Evolutionary conservation across 2,888 invertebrate species (phyloP).

Genomic region (Drosophila anomelani): DNA sequence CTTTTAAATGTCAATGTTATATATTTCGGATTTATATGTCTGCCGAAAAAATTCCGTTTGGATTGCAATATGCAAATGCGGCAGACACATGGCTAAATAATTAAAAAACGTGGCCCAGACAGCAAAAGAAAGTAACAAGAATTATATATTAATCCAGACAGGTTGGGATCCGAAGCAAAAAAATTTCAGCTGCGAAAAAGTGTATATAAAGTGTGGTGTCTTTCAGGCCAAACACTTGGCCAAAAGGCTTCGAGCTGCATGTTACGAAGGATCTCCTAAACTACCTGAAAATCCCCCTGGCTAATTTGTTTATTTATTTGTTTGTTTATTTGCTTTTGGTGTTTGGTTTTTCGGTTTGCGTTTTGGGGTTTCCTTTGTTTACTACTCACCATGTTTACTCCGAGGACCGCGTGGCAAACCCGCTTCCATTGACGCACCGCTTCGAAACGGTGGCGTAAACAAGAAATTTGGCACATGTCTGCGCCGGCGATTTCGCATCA

Average conservation of each 20-base stretch:
- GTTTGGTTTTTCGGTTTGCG: constrained; percentile 30
- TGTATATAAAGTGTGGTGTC: constrained; percentile 23
- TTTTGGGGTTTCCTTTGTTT: constrained; percentile 21
- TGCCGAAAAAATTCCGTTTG: constrained; percentile 33
- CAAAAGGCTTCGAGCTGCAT: neutral
- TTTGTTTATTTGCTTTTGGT: constrained; percentile 25
- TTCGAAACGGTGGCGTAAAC: constrained; percentile 25
- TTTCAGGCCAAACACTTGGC: constrained; percentile 2
- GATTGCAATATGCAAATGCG: constrained; percentile 58
- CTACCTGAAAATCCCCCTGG: constrained; percentile 3
- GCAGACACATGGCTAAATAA: constrained; percentile 42
- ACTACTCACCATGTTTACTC: constrained; percentile 4
- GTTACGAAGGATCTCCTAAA: constrained; percentile 6
- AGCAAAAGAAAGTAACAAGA: constrained; percentile 33
- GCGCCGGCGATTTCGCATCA: constrained; percentile 31
- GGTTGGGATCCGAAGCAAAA: constrained; percentile 2
- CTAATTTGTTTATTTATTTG: constrained; percentile 19
- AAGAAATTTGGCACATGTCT: constrained; percentile 34
- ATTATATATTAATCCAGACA: constrained; percentile 4
- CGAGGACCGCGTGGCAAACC: constrained; percentile 27
- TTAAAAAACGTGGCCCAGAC: constrained; percentile 44
- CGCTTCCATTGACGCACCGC: constrained; percentile 29
- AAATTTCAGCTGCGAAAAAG: neutral
- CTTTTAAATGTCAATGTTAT: constrained; percentile 59
- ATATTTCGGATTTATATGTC: constrained; percentile 22